Base-by-base conservation (phyloP, 2,888 invertebrate species). In the Lissonota sp. region DNA sequence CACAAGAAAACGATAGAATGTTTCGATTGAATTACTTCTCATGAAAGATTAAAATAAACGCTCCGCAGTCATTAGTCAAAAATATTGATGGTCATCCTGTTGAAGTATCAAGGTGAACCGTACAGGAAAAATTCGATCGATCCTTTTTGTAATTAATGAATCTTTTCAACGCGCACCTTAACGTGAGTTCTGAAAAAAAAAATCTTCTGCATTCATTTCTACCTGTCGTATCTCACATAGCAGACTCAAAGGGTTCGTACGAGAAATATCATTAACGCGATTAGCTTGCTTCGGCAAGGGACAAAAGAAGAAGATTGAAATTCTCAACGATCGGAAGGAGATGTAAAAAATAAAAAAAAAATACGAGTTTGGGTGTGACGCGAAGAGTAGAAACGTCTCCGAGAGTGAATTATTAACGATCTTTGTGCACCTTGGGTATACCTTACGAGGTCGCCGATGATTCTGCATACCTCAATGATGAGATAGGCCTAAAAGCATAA, bases 131-230 rank as follows among this genome's bases (percentile, higher is more conserved):
- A 14, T 66, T 58, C 51, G 66, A 72, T 78, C 78, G 72, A 64
- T 51, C 66, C 60, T 66, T 44, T 71, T 72, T 26, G 66, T 66
- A 66, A 78, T 78, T 78, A 78, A 78, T 78, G 66, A 72, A 78
- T 60, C 74, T 58, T 66, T 64, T 57, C 69, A 63, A 16, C 39
- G 5, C 55, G 51, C 63, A 39, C 51, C 51, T 6, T 10, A 16
- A 26, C 39, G 10, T 5, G 6, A 40, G 5, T 37, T 39, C 39
- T 16, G 39, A 7, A 10, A 49, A 8, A n/a, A 14, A 6, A 44
- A 6, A 6, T 44, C 55, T 55, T 16, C 14, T 26, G 16, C 53
- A 14, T 12, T 55, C 63, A 49, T 37, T 44, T 44, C 44, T 46
- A 16, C 39, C 57, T 57, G n/a, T 62, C 62, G 26, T 16, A 49